Evolutionary conservation across 2,888 invertebrate species (phyloP).

Genomic region (Zelleria hepariella): DNA sequence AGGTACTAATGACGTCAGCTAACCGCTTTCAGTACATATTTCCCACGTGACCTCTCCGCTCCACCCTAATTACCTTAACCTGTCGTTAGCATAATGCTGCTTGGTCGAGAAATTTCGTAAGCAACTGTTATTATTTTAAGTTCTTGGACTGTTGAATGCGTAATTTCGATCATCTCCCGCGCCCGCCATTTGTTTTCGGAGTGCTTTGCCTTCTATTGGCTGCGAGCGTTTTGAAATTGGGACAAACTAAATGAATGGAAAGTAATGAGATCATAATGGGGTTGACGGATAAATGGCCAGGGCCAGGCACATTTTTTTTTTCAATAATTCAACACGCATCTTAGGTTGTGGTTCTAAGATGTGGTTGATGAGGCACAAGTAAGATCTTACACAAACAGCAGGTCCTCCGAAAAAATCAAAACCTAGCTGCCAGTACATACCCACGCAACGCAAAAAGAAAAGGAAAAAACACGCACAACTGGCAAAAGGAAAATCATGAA

Average conservation of each 20-base stretch:
- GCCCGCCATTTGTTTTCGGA: background rate
- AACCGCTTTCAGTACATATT: conserved; percentile 2
- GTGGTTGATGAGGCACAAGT: no score
- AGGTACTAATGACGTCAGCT: background rate
- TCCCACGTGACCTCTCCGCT: background rate
- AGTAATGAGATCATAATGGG: background rate
- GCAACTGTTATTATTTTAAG: background rate
- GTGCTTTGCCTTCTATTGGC: background rate
- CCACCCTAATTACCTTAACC: background rate
- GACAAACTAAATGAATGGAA: background rate
- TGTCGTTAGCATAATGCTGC: background rate
- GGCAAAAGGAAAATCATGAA: background rate
- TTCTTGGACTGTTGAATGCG: background rate
- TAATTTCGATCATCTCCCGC: background rate
- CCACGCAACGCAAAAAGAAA: background rate
- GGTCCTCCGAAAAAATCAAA: background rate
- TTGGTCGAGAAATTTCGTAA: background rate
- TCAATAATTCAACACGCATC: no score
- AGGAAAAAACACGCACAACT: background rate
- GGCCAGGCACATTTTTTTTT: no score
- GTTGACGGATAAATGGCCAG: background rate
- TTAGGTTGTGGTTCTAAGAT: no score
- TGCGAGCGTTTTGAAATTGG: background rate
- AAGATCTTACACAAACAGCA: background rate
- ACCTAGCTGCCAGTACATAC: background rate